A percentile compares a stretch with the other conserved stretches of the same genome.
Conservation (phyloP, 2,888 invertebrate genomes). For the Epistrophe grossulariae region DNA sequence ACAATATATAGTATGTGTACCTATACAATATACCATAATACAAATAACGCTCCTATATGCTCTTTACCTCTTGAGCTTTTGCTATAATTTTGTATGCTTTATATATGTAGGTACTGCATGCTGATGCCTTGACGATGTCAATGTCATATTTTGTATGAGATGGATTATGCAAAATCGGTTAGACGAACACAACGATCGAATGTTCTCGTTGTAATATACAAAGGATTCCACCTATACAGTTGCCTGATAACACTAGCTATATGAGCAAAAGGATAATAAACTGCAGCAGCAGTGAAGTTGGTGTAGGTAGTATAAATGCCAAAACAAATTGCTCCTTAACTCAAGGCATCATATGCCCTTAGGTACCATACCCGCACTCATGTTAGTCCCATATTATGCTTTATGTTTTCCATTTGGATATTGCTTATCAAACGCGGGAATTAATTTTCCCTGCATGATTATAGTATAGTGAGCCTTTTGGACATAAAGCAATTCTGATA, state of each 20-base stretch:
- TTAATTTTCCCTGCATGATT: conserved; percentile 16
- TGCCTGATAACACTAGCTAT: background rate
- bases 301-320: background rate
- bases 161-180: conserved; percentile 57
- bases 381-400: background rate
- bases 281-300: background rate
- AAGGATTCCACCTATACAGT: conserved; percentile 40
- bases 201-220: conserved; percentile 29
- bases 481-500: conserved; percentile 7
- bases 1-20: background rate
- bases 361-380: background rate
- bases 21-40: background rate
- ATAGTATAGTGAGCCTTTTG: conserved; percentile 2
- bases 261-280: conserved; percentile 26
- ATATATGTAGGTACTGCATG: too few species aligned
- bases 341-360: background rate
- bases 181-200: conserved; percentile 33
- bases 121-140: background rate
- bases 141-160: conserved; percentile 8
- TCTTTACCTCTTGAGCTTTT: conserved; percentile 17
- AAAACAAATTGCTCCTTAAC: background rate
- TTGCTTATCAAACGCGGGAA: conserved; percentile 7
- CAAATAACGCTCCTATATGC: background rate
- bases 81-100: background rate
- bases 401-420: conserved; percentile 2